These are phyloP conservation scores for Eolophus roseicapilla DNA, from an alignment of 2,113 vertebrate genomes.

Conservation along the genomic window DNA sequence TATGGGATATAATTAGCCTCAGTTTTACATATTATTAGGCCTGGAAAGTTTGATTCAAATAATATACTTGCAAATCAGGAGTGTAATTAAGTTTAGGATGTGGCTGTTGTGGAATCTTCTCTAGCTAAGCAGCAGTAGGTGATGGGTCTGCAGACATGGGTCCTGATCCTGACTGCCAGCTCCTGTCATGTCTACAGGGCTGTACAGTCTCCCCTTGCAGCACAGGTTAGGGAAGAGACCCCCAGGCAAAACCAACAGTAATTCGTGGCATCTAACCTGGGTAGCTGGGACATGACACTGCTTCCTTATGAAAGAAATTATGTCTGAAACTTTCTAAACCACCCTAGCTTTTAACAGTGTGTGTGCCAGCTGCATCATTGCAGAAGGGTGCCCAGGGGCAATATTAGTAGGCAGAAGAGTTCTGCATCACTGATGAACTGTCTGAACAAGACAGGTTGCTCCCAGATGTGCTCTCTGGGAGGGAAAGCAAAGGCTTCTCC, in stretches of 20 bases:
- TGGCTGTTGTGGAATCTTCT: not conserved
- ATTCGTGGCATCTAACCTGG: not conserved
- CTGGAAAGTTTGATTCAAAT: slow-evolving; percentile 9
- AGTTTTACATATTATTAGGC: not conserved
- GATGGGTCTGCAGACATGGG: not conserved
- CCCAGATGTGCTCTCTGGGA: not conserved
- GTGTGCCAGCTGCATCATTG: not conserved
- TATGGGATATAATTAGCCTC: not conserved
- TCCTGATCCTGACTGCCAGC: not conserved
- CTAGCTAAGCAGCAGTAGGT: not conserved
- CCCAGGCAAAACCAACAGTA: not conserved
- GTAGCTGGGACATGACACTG: not conserved
- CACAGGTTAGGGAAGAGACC: not conserved
- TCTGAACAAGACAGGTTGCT: not conserved
- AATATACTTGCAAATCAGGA: not conserved
- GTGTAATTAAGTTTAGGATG: not conserved
- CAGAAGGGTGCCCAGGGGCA: not conserved
- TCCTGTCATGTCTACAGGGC: not conserved
- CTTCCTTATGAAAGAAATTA: not conserved
- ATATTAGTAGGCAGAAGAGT: not conserved
- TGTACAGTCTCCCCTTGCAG: not conserved
- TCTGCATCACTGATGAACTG: not conserved
- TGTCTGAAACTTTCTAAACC: not conserved
- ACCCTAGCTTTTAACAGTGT: not conserved
- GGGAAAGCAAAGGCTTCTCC: not conserved